Evolutionary conservation across 2,797 vertebrate species (phyloP).

Genomic region (Chrysolophus pictus): DNA sequence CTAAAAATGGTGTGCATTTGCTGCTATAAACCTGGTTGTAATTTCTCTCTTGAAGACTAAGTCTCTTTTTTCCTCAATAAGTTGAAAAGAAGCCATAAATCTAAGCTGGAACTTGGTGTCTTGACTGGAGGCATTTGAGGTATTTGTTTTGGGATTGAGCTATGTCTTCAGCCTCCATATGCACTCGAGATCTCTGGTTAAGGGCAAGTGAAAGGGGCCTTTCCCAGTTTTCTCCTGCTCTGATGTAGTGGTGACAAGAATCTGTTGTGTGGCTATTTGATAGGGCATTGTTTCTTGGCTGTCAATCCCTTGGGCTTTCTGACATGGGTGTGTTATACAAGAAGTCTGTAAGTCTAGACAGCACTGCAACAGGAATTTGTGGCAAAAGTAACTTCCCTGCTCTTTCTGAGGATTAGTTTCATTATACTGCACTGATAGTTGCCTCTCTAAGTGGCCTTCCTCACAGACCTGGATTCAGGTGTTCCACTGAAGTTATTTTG

Average conservation of each 20-base stretch:
- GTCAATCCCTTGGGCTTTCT: not conserved
- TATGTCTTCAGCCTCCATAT: not conserved
- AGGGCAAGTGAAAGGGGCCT: not conserved
- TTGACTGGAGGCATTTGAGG: not conserved
- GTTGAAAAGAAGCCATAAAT: not conserved
- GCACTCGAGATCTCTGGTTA: not conserved
- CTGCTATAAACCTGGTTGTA: not conserved
- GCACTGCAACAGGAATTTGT: not conserved
- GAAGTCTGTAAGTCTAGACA: not conserved
- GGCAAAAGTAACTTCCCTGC: not conserved
- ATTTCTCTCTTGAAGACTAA: not conserved
- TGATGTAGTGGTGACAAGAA: not conserved
- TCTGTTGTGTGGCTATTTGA: not conserved
- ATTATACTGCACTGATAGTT: not conserved
- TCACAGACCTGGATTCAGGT: not conserved
- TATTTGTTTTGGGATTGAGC: not conserved
- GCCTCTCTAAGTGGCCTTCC: not conserved
- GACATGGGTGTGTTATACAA: not conserved
- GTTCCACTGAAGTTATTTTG: not conserved
- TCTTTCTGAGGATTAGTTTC: not conserved
- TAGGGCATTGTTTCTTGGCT: not conserved
- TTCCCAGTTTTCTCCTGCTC: not conserved
- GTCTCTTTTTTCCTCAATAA: not conserved
- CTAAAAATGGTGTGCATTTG: not conserved
- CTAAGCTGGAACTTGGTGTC: rapidly evolving